A percentile compares a stretch with the other conserved stretches of the same genome.
Conservation (phyloP, 2,888 invertebrate genomes). For the Polyploca ridens region DNA sequence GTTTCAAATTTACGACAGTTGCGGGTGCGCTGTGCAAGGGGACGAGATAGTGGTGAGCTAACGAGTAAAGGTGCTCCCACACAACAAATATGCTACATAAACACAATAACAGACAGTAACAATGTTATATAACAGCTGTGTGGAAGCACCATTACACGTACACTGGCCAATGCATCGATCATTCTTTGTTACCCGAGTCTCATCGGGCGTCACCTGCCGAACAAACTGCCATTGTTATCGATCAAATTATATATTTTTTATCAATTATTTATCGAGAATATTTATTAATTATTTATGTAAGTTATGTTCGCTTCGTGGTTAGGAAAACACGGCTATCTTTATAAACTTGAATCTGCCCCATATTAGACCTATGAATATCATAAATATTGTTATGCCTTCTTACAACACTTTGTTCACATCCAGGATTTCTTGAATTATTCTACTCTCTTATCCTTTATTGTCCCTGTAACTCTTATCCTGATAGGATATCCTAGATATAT, state of each 20-base stretch:
- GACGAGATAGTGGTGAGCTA: constrained; percentile 12
- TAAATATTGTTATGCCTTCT: too few species aligned
- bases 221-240: constrained; percentile 17
- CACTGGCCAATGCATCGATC: constrained; percentile 40
- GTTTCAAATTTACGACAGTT: constrained; percentile 57
- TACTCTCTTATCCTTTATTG: too few species aligned
- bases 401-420: too few species aligned
- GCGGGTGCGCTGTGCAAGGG: constrained; percentile 21
- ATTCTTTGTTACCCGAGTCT: constrained; percentile 43
- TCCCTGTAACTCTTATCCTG: too few species aligned
- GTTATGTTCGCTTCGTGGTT: not conserved
- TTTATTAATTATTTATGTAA: not conserved
- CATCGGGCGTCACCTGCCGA: constrained; percentile 11
- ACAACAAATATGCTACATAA: too few species aligned
- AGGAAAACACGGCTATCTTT: too few species aligned
- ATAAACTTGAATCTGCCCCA: too few species aligned
- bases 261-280: constrained; percentile 9
- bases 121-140: not conserved
- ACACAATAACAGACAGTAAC: not conserved
- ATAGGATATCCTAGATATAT: too few species aligned
- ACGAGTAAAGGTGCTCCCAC: constrained; percentile 1
- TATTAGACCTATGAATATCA: too few species aligned
- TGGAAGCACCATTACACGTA: not conserved
- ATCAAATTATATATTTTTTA: constrained; percentile 21
- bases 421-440: too few species aligned